Base-by-base conservation (phyloP, 2,113 vertebrate genomes). In the Plotosus lineatus region DNA sequence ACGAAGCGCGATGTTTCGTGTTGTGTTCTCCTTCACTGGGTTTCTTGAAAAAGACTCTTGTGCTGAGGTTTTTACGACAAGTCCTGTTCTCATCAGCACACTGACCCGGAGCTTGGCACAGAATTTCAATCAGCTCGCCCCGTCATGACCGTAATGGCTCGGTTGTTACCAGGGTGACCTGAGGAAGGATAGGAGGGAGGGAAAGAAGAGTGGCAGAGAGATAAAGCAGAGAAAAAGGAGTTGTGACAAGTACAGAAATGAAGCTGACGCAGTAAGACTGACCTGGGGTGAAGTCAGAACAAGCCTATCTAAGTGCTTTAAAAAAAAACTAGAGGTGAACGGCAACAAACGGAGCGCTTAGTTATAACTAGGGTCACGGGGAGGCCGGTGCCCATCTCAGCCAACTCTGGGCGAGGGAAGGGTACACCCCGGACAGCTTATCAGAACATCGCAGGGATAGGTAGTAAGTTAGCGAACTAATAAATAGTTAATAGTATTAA, bases 121-220 rank as follows among this genome's bases (percentile, higher is more conserved):
- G 73, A 84, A 84, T 86, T 82, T 81, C 82, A 86, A 80, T 84
- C 79, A 84, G 85, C 73, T 77, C 74, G 33, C 48, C n/a, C 77
- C 36, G 38, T 48, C 74, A 31, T 74, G 85, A 77, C 51, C 51
- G 65, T 63, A 82, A 71, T 33, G 50, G 76, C 60, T 58, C 36
- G 50, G 31, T 33, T 46, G 85, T 84, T 86, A 58, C 85, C 77
- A 77, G 65, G 58, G 85, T 21, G 72, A 84, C 82, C 55, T 48
- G 56, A 48, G 33, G 63, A 76, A 56, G 36, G 72, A 75, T 9
- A 21, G 44, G 46, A 15, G 69, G 51, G 48, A 81, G 28, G 46
- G 63, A 42, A 58, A 51, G 56, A 48, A 21, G 9, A 50, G 69
- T 42, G 58, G 50, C 8, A 66, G 31, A 53, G 28, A 26, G 40